Percentiles rank a stretch among this genome's conserved stretches.
phyloP scores from a whole-genome alignment of 2,797 vertebrate genomes.

The Diglossa cyanea region DNA sequence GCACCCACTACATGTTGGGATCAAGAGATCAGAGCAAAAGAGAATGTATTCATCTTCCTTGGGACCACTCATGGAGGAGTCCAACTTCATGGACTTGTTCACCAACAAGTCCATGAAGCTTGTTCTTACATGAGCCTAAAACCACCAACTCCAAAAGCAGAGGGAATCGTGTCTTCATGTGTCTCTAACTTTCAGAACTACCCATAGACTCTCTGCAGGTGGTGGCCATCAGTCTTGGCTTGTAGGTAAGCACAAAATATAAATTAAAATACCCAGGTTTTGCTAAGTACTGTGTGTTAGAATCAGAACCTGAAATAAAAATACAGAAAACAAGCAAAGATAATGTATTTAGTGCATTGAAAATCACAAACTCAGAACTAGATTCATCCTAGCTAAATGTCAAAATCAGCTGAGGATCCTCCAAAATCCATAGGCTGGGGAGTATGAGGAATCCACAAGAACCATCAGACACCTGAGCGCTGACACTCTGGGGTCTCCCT shows the following conservation, averaged over 20 bases:
- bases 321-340: not conserved
- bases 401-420: not conserved
- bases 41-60: not conserved
- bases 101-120: not conserved
- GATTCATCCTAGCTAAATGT: not conserved
- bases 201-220: not conserved
- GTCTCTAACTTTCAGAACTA: not conserved
- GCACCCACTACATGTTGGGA: not conserved
- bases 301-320: not conserved
- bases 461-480: not conserved
- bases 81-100: not conserved
- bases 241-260: not conserved
- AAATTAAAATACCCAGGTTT: not conserved
- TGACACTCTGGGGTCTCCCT: not conserved
- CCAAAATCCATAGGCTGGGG: not conserved
- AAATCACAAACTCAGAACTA: not conserved
- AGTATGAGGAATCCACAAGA: not conserved
- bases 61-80: not conserved
- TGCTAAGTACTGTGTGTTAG: not conserved
- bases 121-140: not conserved
- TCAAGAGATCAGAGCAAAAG: not conserved
- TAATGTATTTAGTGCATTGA: not conserved
- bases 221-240: not conserved
- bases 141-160: not conserved
- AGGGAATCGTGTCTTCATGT: fast-evolving